phyloP scores from a whole-genome alignment of 2,888 invertebrate genomes.

The Tinea pellionella region DNA sequence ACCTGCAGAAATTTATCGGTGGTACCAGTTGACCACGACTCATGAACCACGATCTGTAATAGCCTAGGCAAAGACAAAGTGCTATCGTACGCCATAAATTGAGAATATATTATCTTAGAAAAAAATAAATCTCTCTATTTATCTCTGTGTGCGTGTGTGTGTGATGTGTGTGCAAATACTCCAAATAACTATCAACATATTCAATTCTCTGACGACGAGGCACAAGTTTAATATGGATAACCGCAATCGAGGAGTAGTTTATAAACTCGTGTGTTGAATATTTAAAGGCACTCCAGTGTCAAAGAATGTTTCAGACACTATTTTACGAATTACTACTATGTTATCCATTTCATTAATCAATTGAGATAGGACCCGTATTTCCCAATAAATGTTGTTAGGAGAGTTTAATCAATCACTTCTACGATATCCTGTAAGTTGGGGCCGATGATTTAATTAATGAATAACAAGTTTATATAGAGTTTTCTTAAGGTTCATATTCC shows the following conservation, averaged over 20 bases:
- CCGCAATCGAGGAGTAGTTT: neutral
- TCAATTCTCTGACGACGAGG: neutral
- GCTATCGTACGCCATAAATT: too few species aligned
- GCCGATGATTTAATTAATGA: neutral
- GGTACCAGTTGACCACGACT: too few species aligned
- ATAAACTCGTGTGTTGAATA: neutral
- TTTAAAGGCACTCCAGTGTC: neutral
- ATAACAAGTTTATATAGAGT: neutral
- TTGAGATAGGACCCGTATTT: neutral
- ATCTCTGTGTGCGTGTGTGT: too few species aligned
- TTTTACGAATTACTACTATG: neutral
- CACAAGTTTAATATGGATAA: neutral
- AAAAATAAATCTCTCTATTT: too few species aligned
- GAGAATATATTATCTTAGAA: too few species aligned
- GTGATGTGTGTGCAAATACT: too few species aligned
- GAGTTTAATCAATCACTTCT: neutral
- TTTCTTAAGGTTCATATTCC: neutral
- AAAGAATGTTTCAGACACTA: neutral
- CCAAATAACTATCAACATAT: too few species aligned
- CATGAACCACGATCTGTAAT: too few species aligned
- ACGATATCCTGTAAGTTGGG: neutral
- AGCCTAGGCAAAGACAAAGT: too few species aligned
- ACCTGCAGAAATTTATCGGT: too few species aligned
- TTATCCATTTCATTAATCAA: conserved; percentile 4
- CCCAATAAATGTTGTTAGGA: neutral